Evolutionary conservation across 2,797 vertebrate genomes (phyloP).

Genomic region (Melanogrammus aeglefinus): DNA sequence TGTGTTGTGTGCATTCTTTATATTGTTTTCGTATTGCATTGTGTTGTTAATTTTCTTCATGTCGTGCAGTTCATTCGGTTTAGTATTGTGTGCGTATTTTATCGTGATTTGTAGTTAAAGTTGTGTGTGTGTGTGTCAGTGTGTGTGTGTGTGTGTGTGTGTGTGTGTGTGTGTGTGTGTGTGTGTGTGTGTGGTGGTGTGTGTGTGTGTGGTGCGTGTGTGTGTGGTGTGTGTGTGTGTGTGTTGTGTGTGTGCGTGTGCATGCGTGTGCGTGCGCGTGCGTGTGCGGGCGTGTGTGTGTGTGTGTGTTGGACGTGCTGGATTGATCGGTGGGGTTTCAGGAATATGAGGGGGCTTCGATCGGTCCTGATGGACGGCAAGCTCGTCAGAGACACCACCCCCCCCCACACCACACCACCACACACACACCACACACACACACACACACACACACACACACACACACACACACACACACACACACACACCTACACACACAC

Average conservation of each 20-base stretch:
- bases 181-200: neutral
- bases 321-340: constrained; percentile 37
- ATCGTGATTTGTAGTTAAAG: too few relatives aligned
- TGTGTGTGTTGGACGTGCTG: constrained; percentile 11
- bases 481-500: neutral
- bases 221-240: neutral
- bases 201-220: neutral
- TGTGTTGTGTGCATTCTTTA: neutral
- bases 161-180: neutral
- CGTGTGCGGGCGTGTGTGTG: neutral
- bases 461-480: too few relatives aligned
- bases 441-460: neutral
- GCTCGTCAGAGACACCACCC: constrained; percentile 10
- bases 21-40: neutral
- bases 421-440: too few relatives aligned
- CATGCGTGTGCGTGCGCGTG: neutral
- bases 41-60: neutral
- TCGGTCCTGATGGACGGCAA: constrained; percentile 21
- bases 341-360: constrained; percentile 25
- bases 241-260: neutral
- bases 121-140: neutral
- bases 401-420: too few relatives aligned
- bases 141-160: neutral
- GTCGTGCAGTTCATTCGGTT: too few relatives aligned
- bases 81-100: too few relatives aligned